phyloP scores from a whole-genome alignment of 1,140 invertebrate genomes.

The Drosophila orosa region DNA sequence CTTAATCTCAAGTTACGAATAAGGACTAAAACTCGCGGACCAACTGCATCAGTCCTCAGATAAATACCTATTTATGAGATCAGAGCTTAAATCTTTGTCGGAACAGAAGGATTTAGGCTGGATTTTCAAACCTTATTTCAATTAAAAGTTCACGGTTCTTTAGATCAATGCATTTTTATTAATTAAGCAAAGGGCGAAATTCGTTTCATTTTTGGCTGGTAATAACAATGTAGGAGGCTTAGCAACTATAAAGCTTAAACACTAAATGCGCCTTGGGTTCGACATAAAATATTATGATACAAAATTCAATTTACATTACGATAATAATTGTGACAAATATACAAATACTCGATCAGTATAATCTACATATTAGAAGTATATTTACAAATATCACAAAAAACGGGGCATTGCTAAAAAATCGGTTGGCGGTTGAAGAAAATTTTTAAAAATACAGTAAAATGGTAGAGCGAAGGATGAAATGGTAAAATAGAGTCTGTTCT shows the following conservation, averaged over 20 bases:
- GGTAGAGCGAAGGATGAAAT: conserved; percentile 19
- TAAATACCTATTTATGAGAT: not conserved
- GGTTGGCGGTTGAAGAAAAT: conserved; percentile 3
- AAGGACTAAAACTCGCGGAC: not conserved
- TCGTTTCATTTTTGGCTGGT: conserved; percentile 30
- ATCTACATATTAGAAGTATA: conserved; percentile 54
- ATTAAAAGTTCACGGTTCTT: conserved; percentile 8
- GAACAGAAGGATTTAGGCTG: not conserved
- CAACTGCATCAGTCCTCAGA: not conserved
- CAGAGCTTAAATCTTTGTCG: not conserved
- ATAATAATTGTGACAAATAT: conserved; percentile 65
- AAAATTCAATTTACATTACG: conserved; percentile 53
- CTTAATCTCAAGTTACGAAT: not conserved
- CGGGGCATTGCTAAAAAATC: conserved; percentile 43
- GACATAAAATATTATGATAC: conserved; percentile 34
- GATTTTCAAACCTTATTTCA: not conserved
- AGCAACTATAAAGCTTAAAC: conserved; percentile 32
- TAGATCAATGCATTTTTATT: conserved; percentile 33
- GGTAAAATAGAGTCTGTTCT: conserved; percentile 39
- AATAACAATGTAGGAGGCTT: conserved; percentile 30
- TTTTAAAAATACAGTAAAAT: conserved; percentile 12
- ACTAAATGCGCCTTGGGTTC: conserved; percentile 24
- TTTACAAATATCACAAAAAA: conserved; percentile 78
- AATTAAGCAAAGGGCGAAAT: conserved; percentile 30
- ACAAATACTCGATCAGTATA: conserved; percentile 52